These are phyloP conservation scores for Forbesichthys agassizii DNA, from an alignment of 2,113 vertebrate genomes.

Conservation along the genomic window DNA sequence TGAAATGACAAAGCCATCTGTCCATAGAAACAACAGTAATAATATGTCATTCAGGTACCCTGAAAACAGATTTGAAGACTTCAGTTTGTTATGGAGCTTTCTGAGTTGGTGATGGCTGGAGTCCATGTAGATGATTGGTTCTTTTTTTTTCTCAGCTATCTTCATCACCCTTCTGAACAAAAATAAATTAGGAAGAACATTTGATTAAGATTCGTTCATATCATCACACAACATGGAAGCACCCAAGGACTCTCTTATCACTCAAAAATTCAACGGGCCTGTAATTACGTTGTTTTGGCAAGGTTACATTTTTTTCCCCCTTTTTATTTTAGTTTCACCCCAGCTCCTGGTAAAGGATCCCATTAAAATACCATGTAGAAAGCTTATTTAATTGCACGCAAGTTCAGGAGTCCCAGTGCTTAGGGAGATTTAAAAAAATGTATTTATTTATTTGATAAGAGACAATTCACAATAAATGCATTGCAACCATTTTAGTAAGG, in stretches of 20 bases:
- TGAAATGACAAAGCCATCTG: background rate
- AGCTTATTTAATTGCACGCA: slow-evolving; percentile 40
- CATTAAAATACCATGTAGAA: slow-evolving; percentile 46
- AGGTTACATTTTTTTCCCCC: slow-evolving; percentile 45
- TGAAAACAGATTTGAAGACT: no score
- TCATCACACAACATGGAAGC: background rate
- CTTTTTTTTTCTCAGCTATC: slow-evolving; percentile 16
- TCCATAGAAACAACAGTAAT: background rate
- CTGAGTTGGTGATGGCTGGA: background rate
- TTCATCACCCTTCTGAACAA: slow-evolving; percentile 17
- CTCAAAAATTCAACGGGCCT: slow-evolving; percentile 52
- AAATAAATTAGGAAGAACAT: slow-evolving; percentile 24
- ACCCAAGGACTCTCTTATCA: slow-evolving; percentile 40
- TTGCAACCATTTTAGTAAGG: no score
- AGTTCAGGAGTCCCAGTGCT: slow-evolving; percentile 3
- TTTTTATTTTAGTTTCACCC: slow-evolving; percentile 38
- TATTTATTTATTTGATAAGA: no score
- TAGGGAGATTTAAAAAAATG: no score
- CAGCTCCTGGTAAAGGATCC: slow-evolving; percentile 31
- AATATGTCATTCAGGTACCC: background rate
- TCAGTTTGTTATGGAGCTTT: background rate
- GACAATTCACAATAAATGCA: no score
- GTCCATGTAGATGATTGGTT: background rate
- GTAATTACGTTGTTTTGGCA: slow-evolving; percentile 40
- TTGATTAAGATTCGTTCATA: slow-evolving; percentile 33